Evolutionary conservation across 1,140 invertebrate species (phyloP), one percentile per base, ranked within the genome.

Genomic region (Dinoponera quadriceps): DNA sequence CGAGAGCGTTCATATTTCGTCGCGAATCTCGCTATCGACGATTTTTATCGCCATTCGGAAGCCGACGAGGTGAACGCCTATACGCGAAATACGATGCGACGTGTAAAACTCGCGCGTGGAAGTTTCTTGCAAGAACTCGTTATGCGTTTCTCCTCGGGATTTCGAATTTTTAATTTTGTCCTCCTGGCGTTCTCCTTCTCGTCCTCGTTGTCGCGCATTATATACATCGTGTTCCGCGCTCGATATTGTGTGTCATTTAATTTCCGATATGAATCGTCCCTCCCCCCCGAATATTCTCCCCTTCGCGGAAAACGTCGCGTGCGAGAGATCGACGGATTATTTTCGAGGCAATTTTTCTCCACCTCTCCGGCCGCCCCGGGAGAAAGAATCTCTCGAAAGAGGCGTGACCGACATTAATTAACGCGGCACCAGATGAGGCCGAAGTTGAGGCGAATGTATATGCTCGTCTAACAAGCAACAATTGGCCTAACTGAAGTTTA

Each of bases 401-500:
- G 5, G 5, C 16, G 9, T 48, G 49, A 22, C 5, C 13, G 9
- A 22, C 9, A 16, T 5, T 22, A 18, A 27, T 60, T 60, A 54
- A 29, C 18, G 16, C 25, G 51, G 38, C 0, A 57, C 5, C 2
- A 38, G 0, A 3, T n/a, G 18, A n/a, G 62, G 69, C 48, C 33
- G 57, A 80, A 80, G 22, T 80, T 68, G 18, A 18, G 33, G 1
- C 18, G 65, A 44, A 44, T 27, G 44, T 78, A 69, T 80, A 71
- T 57, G 75, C 57, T 77, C 60, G 33, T 54, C 29, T 57, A 57
- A 69, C 65, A 78, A 69, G 20, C 20, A 49, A 78, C 55, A 22
- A 59, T 80, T 80, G 75, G 20, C 14, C 33, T 71, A 57, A 57
- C 54, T 48, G 11, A 20, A 80, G 75, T 80, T 80, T 80, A 71